Evolutionary conservation across 2,797 vertebrate genomes (phyloP), one percentile per base, ranked within the genome.

Genomic region (Cyprinella venusta): DNA sequence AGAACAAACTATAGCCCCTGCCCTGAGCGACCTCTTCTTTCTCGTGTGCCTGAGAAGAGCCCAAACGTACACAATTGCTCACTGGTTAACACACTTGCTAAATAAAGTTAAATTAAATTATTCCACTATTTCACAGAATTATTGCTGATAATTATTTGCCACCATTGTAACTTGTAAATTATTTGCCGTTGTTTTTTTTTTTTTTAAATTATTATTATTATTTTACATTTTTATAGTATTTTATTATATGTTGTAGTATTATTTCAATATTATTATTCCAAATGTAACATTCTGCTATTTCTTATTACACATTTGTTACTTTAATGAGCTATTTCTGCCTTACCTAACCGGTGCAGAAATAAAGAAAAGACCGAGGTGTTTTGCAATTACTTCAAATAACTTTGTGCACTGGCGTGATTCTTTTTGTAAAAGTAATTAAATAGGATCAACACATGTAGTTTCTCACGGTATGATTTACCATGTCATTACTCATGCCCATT

Each of bases 1-100:
- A 81, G 83, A 79, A 85, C 80, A 21, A 76, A 91, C 88, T 24
- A n/a, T 68, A 80, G 74, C 83, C 85, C 82, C 54, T 65, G 75
- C 76, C 84, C 84, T 63, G 86, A 72, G 69, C 71, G 75, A 84
- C 75, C 87, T 72, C 86, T 24, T 83, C 76, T 48, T 84, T 85
- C 71, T 86, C 82, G 42, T 72, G 79, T 84, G 84, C 38, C 81
- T 80, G 68, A 79, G 30, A 79, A 36, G 74, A 75, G 21, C 50
- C 38, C 40, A 64, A 48, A 24, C 38, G n/a, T 74, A 61, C 19
- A 72, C 38, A 83, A 84, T 74, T 48, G 24, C 68, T 68, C 38
- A 15, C 61, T 16, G 21, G 33, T 74, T 68, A 79, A 50, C 40
- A 79, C 18, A 50, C 45, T n/a, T n/a, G n/a, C n/a, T 33, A 64